These are phyloP conservation scores for Leptinotarsa juncta DNA, from an alignment of 2,888 invertebrate species.

Conservation along the genomic window DNA sequence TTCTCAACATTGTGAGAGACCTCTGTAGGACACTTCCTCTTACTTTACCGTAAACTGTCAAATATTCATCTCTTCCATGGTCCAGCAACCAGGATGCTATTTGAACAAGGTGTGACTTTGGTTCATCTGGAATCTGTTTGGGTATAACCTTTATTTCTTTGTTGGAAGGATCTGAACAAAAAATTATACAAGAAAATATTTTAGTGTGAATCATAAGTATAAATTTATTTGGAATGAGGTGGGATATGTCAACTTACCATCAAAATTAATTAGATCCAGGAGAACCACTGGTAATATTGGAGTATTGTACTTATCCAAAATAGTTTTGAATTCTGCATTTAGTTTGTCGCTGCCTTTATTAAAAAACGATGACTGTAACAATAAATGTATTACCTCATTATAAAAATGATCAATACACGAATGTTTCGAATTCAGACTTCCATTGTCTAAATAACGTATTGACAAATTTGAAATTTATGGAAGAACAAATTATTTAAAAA, in stretches of 20 bases:
- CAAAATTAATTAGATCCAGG: conserved; percentile 81
- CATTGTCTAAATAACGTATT: too few species aligned
- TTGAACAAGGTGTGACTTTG: conserved; percentile 77
- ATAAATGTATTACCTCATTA: not conserved
- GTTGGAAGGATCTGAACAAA: conserved; percentile 42
- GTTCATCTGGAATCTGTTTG: conserved; percentile 77
- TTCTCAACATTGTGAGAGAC: conserved; percentile 81
- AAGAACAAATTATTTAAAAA: too few species aligned
- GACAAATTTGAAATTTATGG: too few species aligned
- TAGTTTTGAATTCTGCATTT: conserved; percentile 88
- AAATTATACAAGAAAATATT: not conserved
- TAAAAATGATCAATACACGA: too few species aligned
- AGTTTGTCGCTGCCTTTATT: conserved; percentile 87
- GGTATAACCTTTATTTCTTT: conserved; percentile 66
- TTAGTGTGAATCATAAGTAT: too few species aligned
- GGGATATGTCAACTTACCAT: conserved; percentile 48
- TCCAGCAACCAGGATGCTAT: conserved; percentile 90
- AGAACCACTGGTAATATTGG: conserved; percentile 89
- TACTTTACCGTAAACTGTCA: conserved; percentile 80
- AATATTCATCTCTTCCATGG: conserved; percentile 78
- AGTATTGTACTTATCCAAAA: conserved; percentile 86
- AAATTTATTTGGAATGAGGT: not conserved
- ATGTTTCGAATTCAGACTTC: too few species aligned
- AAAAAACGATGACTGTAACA: conserved; percentile 76
- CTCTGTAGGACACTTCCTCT: conserved; percentile 81